These are phyloP conservation scores for Miichthys miiuy DNA, from an alignment of 2,797 vertebrate genomes.

Conservation along the genomic window DNA sequence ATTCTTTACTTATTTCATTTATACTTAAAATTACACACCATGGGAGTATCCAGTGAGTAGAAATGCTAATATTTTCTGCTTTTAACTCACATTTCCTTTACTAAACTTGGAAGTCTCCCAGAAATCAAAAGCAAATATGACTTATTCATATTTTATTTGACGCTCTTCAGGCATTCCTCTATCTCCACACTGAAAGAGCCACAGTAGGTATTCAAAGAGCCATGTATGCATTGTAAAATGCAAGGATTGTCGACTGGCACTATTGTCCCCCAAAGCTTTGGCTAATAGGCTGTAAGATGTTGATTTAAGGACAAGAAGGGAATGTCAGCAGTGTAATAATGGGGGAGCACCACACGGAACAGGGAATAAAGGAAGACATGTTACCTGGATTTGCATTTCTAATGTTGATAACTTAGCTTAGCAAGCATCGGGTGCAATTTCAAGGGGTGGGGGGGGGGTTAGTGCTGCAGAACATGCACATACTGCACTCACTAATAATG, in stretches of 20 bases:
- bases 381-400: constrained; percentile 80
- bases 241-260: constrained; percentile 45
- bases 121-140: constrained; percentile 47
- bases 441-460: neutral
- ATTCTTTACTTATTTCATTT: constrained; percentile 7
- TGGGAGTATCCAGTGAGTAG: constrained; percentile 2
- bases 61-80: constrained; percentile 59
- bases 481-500: constrained; percentile 30
- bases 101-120: constrained; percentile 44
- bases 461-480: constrained; percentile 41
- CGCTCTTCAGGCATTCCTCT: constrained; percentile 3
- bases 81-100: constrained; percentile 14
- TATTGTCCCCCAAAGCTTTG: constrained; percentile 72
- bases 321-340: constrained; percentile 69
- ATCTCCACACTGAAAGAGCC: constrained; percentile 6
- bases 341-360: constrained; percentile 44
- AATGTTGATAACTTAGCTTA: constrained; percentile 67
- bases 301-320: constrained; percentile 73
- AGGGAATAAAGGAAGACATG: constrained; percentile 68
- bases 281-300: constrained; percentile 79
- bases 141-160: constrained; percentile 50
- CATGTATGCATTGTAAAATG: constrained; percentile 51
- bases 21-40: constrained; percentile 48
- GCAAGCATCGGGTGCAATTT: constrained; percentile 34
- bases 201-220: constrained; percentile 28